These are phyloP conservation scores for Hydra vulgaris DNA, from an alignment of 30 jellyfish, hydroid and myxozoan species.

Conservation along the genomic window DNA sequence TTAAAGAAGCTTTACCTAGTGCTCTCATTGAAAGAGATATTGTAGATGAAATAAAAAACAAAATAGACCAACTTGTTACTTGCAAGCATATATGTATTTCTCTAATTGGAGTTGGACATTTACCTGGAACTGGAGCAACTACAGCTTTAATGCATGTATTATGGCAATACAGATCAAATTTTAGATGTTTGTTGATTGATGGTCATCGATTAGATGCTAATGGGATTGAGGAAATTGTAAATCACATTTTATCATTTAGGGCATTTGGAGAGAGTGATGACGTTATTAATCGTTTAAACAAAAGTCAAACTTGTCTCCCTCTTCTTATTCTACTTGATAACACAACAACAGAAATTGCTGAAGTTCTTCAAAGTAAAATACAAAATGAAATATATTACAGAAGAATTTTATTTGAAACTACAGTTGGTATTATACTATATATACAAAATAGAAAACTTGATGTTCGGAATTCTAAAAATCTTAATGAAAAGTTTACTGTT, in stretches of 20 bases:
- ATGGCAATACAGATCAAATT: background rate
- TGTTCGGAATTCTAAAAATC: background rate
- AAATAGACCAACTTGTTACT: background rate
- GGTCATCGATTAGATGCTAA: background rate
- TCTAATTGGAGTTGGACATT: background rate
- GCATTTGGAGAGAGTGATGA: background rate
- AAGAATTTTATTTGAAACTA: too few relatives aligned
- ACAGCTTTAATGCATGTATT: background rate
- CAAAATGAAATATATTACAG: background rate
- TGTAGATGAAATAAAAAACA: background rate
- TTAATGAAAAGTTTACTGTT: background rate
- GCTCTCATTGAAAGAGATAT: background rate
- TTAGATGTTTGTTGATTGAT: background rate
- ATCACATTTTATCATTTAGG: background rate
- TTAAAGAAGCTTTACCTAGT: background rate
- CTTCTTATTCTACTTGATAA: background rate
- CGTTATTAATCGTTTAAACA: background rate
- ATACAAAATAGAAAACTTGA: background rate
- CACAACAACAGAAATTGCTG: background rate
- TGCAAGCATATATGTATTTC: background rate
- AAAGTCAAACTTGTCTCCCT: background rate
- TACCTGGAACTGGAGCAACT: background rate
- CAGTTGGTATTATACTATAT: background rate
- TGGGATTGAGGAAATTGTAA: background rate
- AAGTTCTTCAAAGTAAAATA: background rate